These are phyloP conservation scores for Aegotheles bennettii DNA, from an alignment of 2,113 vertebrate species.

Conservation along the genomic window DNA sequence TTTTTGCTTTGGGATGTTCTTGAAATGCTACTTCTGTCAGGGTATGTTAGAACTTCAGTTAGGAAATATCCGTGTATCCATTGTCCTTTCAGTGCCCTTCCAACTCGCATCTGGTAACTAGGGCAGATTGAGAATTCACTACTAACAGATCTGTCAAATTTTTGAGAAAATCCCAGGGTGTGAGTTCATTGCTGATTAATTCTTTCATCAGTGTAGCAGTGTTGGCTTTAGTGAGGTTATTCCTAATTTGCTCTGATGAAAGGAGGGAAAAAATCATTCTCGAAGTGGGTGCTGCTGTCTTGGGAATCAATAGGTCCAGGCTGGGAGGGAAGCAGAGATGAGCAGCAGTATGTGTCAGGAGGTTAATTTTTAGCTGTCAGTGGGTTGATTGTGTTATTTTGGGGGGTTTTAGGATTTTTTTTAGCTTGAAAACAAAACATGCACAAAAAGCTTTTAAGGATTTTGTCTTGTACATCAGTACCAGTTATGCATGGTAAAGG, in stretches of 20 bases:
- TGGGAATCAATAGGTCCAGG: neutral
- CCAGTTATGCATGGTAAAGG: neutral
- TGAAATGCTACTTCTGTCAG: neutral
- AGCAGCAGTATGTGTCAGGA: neutral
- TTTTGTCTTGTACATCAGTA: neutral
- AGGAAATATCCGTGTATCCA: neutral
- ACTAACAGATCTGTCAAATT: slow-evolving; percentile 51
- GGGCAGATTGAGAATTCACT: slow-evolving; percentile 32
- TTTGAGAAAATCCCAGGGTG: slow-evolving; percentile 52
- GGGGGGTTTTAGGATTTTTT: too few relatives aligned
- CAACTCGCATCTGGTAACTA: neutral
- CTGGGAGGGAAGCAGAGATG: neutral
- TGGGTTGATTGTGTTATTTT: neutral
- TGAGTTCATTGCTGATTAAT: slow-evolving; percentile 35
- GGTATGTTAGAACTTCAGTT: neutral
- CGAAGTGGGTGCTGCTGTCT: neutral
- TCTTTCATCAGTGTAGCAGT: neutral
- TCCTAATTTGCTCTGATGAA: neutral
- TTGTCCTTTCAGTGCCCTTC: slow-evolving; percentile 54
- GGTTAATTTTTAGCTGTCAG: neutral
- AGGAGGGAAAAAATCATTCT: neutral
- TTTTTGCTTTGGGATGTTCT: neutral
- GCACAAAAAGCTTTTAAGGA: neutral
- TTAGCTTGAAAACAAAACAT: neutral
- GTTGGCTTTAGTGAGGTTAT: slow-evolving; percentile 4